These are phyloP conservation scores for Mesorhabditis belari DNA, from an alignment of 2,888 invertebrate genomes.

Conservation along the genomic window DNA sequence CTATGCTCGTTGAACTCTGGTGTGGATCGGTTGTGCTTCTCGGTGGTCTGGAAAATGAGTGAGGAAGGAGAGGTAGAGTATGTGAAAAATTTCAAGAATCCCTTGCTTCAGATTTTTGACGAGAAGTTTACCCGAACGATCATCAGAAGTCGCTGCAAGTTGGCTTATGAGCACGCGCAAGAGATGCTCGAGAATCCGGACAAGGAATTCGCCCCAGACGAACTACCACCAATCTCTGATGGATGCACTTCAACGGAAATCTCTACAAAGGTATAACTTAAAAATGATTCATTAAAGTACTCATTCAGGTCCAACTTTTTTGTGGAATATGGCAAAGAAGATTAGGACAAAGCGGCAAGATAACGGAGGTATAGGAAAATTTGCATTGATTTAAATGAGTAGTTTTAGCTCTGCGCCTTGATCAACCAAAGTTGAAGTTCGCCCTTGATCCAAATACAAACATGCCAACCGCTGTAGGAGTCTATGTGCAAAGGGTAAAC, in stretches of 20 bases:
- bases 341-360: slow-evolving; percentile 62
- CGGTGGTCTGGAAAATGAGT: slow-evolving; percentile 81
- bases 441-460: slow-evolving; percentile 66
- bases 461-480: slow-evolving; percentile 67
- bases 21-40: slow-evolving; percentile 67
- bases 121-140: slow-evolving; percentile 73
- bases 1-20: slow-evolving; percentile 58
- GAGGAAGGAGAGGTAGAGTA: slow-evolving; percentile 61
- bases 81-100: neutral
- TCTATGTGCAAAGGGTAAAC: no score
- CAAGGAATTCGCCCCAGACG: slow-evolving; percentile 57
- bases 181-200: slow-evolving; percentile 70
- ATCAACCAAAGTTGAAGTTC: slow-evolving; percentile 77
- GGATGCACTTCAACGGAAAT: slow-evolving; percentile 50
- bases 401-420: slow-evolving; percentile 76
- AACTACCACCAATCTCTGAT: slow-evolving; percentile 60
- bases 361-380: no score
- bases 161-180: slow-evolving; percentile 84
- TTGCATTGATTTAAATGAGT: no score
- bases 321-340: slow-evolving; percentile 21
- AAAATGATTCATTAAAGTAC: neutral
- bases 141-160: slow-evolving; percentile 77
- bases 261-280: slow-evolving; percentile 18
- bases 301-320: slow-evolving; percentile 17
- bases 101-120: slow-evolving; percentile 58